Base-by-base conservation (phyloP, 2,113 vertebrate species). In the Myiozetetes cayanensis region DNA sequence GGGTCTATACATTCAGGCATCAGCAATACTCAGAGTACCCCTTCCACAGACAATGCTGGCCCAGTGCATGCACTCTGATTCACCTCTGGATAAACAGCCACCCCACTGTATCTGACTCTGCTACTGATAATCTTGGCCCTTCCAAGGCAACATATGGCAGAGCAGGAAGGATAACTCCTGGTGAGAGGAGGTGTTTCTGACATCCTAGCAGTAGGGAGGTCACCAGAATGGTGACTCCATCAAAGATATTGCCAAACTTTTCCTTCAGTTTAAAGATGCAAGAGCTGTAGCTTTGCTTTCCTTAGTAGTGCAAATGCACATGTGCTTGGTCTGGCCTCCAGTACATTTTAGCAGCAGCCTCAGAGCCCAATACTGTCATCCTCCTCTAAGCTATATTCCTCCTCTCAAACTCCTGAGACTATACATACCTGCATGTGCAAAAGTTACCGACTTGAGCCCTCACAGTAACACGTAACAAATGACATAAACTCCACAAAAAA, bases 131-230 rank as follows among this genome's bases (percentile, higher is more conserved):
- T 80, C 75, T 74, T 70, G 46, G 37, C 71, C 58, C n/a, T 77
- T 85, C 62, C 81, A 76, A 94, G 49, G n/a, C 78, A 66, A 70
- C 81, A 83, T n/a, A 35, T 10, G 71, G 87, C 58, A 84, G 50
- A 71, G 72, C 50, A 76, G 72, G 72, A 92, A 93, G 90, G 85
- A 88, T 4, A 18, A 68, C 75, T 83, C 82, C 63, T 0, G 8
- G 78, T 6, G 68, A 80, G 50, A 90, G 39, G 47, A 91, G 72
- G 24, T 85, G 82, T 85, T 93, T 83, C 75, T 96, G 85, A 90
- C 53, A 71, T 70, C 59, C 68, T 52, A 62, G 33, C 72, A 55
- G 59, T 13, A 80, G 39, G 22, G 50, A 77, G 72, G 59, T 85
- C 78, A 59, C 55, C 52, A 24, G 66, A 80, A 87, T 11, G 19